Evolutionary conservation across 2,888 invertebrate species (phyloP), one percentile per base, ranked within the genome.

Genomic region (Erebia palarica): DNA sequence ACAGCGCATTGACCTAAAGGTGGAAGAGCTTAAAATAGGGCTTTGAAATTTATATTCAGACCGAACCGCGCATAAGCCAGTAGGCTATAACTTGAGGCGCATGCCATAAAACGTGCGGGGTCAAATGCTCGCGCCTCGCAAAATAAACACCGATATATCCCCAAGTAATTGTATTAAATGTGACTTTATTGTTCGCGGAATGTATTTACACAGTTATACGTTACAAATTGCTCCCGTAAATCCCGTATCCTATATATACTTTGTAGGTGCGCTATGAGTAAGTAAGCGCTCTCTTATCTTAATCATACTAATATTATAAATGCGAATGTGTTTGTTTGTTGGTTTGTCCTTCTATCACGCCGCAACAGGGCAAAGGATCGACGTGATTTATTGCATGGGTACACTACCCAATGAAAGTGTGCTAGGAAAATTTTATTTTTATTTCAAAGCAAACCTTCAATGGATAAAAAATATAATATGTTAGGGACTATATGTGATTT

Each of bases 111-210:
- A 70, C 78, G 77, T 76, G 73, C 78, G 78, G 75, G 77, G 79
- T 78, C 86, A 84, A 85, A 85, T 85, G 81, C 86, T 82, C 85
- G 73, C 83, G 84, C 84, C 86, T 88, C 85, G 86, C 88, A 88
- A 86, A 90, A 90, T 87, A 90, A 90, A 90, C 89, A 89, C 84
- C 85, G 85, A 89, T 90, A 91, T 87, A 90, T 90, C 83, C 85
- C 83, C 82, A 80, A 82, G 89, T 91, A 91, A 91, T 91, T 90
- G 90, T 89, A 90, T 90, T 90, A 90, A 90, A 90, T 85, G 89
- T 85, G 89, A 88, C 89, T 89, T 90, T 91, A 91, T 88, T 88
- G 90, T 87, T 85, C 83, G 75, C 78, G 79, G 76, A 82, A 84
- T 82, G 84, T 85, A 86, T 85, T 85, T 82, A 81, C 82, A 82